Evolutionary conservation across 2,797 vertebrate species (phyloP).

Genomic region (Aselliscus stoliczkanus): DNA sequence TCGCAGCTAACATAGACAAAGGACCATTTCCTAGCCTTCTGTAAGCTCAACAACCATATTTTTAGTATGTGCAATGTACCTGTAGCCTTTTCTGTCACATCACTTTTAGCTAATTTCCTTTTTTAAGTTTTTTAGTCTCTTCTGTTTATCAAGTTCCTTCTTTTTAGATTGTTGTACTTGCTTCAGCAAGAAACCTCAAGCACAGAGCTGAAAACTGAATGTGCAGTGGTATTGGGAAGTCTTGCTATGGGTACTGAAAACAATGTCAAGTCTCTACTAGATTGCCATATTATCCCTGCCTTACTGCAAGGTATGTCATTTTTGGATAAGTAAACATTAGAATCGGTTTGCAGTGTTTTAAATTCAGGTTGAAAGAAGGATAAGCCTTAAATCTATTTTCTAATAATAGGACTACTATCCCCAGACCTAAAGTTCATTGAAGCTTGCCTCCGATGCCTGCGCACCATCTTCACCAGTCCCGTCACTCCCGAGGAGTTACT

Average conservation of each 20-base stretch:
- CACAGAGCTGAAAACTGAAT: conserved; percentile 93
- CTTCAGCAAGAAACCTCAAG: conserved; percentile 96
- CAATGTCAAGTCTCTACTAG: conserved; percentile 99
- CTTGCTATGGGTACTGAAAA: conserved; percentile 99
- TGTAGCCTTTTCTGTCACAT: neutral
- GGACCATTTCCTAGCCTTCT: neutral
- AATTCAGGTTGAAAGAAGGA: neutral
- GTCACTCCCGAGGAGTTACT: conserved; percentile 98
- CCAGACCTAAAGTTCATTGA: conserved; percentile 96
- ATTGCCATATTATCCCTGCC: conserved; percentile 99
- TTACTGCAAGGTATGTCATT: conserved; percentile 92
- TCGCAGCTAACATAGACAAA: conserved; percentile 24
- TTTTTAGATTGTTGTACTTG: conserved; percentile 93
- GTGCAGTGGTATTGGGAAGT: conserved; percentile 96
- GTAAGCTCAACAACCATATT: neutral
- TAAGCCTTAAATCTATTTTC: conserved; percentile 43
- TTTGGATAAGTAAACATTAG: conserved; percentile 7
- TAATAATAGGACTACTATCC: conserved; percentile 89
- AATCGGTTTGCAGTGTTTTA: neutral
- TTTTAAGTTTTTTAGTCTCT: conserved; percentile 34
- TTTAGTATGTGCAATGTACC: conserved; percentile 5
- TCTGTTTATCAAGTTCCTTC: conserved; percentile 51
- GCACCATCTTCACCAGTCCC: conserved; percentile 97
- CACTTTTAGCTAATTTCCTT: neutral
- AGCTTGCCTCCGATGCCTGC: conserved; percentile 96